These are phyloP conservation scores for Crotalus horridus DNA, from an alignment of 2,113 vertebrate species.

Conservation along the genomic window DNA sequence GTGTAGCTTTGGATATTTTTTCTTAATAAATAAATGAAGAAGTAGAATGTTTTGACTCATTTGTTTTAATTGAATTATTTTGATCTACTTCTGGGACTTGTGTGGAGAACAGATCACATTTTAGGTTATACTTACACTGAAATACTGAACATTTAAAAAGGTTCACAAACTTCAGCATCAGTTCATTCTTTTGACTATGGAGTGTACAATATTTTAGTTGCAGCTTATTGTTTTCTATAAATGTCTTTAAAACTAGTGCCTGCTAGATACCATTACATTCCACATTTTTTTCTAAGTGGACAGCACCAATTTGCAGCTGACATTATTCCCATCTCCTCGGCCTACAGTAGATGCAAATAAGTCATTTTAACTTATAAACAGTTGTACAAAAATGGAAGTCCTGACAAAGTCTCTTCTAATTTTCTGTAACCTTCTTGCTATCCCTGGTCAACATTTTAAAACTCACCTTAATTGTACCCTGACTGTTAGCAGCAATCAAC, in stretches of 20 bases:
- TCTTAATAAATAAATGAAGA: not conserved
- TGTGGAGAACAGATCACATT: not conserved
- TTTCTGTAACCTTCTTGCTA: conserved; percentile 35
- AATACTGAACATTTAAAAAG: not conserved
- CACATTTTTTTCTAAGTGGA: not conserved
- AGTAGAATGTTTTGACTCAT: not conserved
- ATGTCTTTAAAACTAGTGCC: rapidly evolving
- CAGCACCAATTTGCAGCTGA: not conserved
- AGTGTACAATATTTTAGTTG: not conserved
- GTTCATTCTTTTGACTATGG: not conserved
- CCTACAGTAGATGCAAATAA: conserved; percentile 15
- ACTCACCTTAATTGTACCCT: conserved; percentile 99
- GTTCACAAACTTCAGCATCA: not conserved
- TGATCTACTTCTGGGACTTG: not conserved
- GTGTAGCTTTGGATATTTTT: not conserved
- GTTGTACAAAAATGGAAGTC: conserved; percentile 22
- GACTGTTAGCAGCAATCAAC: conserved; percentile 99
- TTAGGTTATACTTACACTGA: not conserved
- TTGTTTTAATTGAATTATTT: not conserved
- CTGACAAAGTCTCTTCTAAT: conserved; percentile 31
- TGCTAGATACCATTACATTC: not conserved
- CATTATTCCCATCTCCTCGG: not conserved
- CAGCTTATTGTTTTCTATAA: not conserved
- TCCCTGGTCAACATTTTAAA: conserved; percentile 41
- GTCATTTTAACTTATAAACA: conserved; percentile 37